Evolutionary conservation across 2,888 invertebrate species (phyloP).

Genomic region (Ochlodes sylvanus): DNA sequence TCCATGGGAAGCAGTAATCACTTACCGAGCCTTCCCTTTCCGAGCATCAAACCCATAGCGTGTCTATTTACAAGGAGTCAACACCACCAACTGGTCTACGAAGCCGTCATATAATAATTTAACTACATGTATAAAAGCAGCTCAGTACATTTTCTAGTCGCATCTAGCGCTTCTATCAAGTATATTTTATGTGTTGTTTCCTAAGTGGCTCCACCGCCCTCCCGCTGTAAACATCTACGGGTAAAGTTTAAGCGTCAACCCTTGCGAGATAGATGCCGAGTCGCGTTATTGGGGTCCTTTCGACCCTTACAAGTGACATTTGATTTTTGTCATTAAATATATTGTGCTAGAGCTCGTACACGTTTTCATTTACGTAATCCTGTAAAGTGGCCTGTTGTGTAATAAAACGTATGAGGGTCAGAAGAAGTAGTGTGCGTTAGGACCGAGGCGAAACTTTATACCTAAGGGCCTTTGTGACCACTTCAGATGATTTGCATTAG

Average conservation of each 20-base stretch:
- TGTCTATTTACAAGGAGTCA: too few species aligned
- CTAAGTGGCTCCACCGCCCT: slow-evolving; percentile 66
- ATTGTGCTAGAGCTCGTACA: slow-evolving; percentile 37
- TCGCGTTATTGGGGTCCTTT: slow-evolving; percentile 70
- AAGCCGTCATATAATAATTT: too few species aligned
- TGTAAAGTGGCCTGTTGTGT: slow-evolving; percentile 31
- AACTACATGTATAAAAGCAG: too few species aligned
- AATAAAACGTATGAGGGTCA: slow-evolving; percentile 33
- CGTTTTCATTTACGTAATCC: slow-evolving; percentile 42
- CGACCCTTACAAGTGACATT: slow-evolving; percentile 58
- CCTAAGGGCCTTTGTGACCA: not conserved
- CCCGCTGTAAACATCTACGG: slow-evolving; percentile 70
- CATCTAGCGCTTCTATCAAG: slow-evolving; percentile 57
- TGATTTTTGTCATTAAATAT: slow-evolving; percentile 59
- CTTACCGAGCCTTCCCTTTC: too few species aligned
- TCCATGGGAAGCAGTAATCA: too few species aligned
- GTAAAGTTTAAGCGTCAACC: slow-evolving; percentile 76
- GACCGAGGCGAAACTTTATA: not conserved
- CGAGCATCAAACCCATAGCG: too few species aligned
- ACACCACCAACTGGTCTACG: too few species aligned
- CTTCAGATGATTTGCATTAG: not conserved
- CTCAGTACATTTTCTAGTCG: slow-evolving; percentile 36
- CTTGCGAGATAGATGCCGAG: slow-evolving; percentile 60
- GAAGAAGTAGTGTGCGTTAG: slow-evolving; percentile 9
- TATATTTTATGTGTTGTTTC: slow-evolving; percentile 62